Base-by-base conservation (phyloP, 1,140 invertebrate genomes). In the Littorina saxatilis region DNA sequence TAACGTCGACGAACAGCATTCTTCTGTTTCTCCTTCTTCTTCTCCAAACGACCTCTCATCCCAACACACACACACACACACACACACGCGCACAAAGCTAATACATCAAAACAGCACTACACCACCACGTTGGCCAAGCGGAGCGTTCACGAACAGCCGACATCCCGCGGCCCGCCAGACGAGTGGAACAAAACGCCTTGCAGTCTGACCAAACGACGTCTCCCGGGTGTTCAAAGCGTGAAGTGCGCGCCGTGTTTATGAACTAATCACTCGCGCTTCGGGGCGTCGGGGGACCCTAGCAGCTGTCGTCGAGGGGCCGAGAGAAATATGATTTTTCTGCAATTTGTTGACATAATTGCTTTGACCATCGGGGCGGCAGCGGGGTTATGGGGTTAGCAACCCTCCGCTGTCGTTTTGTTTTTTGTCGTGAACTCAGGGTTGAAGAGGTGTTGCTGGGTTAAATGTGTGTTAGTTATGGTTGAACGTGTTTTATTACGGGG, bases 241-340 rank as follows among this genome's bases (percentile, higher is more conserved):
- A 5, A 47, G 43, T 47, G 43, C 5, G 7, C 17, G 43, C 43
- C 43, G 43, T 47, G 66, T 73, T 43, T 73, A 73, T 73, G 70
- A 73, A 73, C 70, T 73, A 73, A 40, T 73, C 29, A 43, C 55
- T 61, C 55, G 29, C 55, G 0, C 55, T 27, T 23, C 11, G 2
- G 1, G 55, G 9, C 58, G 37, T 50, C n/a, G n/a, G 40, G 3
- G 20, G 50, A 43, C 37, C n/a, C 55, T 37, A 78, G 55, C 55
- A 72, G 29, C 20, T 43, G 32, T 73, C 37, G 32, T 39, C n/a
- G 23, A 23, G 1, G 40, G n/a, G 40, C 37, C 5, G 37, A 43
- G 39, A 73, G 4, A 39, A 73, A 20, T 40, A 73, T 40, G 70
- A 40, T 73, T 40, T 73, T 73, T 73, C 39, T 73, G 43, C 43